Conservation (phyloP, 1,140 invertebrate species). For the Caenorhabditis tropicalis region DNA sequence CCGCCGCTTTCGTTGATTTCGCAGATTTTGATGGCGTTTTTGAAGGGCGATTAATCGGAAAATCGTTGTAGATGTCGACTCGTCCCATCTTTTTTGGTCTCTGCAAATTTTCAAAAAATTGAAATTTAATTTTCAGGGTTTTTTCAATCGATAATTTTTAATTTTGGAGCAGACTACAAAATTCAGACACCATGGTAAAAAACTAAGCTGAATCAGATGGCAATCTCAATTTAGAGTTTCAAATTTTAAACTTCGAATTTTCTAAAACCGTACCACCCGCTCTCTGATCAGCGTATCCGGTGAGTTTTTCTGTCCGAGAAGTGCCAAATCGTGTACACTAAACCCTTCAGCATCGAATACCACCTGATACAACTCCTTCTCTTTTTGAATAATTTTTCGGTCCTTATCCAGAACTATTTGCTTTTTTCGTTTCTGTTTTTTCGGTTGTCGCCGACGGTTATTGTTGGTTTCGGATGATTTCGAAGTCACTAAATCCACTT, state of each 20-base stretch:
- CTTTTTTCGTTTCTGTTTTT: background rate
- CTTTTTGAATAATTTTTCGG: conserved; percentile 14
- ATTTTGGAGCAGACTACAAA: background rate
- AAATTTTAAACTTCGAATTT: background rate
- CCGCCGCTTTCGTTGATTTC: background rate
- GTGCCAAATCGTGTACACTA: conserved; percentile 21
- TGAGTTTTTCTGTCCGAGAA: background rate
- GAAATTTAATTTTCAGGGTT: too few species aligned
- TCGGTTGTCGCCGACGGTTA: background rate
- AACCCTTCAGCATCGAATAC: conserved; percentile 1
- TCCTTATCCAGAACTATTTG: conserved; percentile 10
- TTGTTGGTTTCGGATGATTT: background rate
- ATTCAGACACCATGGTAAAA: too few species aligned
- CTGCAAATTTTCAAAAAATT: background rate
- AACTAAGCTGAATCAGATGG: too few species aligned
- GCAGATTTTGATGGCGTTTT: background rate
- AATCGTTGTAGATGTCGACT: background rate
- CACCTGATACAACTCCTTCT: conserved; percentile 29
- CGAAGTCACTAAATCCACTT: too few species aligned
- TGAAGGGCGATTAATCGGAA: background rate
- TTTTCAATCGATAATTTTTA: too few species aligned
- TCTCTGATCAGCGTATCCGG: background rate
- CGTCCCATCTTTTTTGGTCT: conserved; percentile 1
- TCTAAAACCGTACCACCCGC: background rate
- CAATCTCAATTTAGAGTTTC: too few species aligned